Base-by-base conservation (phyloP, 2,888 invertebrate genomes). In the Synergus laeviventris region DNA sequence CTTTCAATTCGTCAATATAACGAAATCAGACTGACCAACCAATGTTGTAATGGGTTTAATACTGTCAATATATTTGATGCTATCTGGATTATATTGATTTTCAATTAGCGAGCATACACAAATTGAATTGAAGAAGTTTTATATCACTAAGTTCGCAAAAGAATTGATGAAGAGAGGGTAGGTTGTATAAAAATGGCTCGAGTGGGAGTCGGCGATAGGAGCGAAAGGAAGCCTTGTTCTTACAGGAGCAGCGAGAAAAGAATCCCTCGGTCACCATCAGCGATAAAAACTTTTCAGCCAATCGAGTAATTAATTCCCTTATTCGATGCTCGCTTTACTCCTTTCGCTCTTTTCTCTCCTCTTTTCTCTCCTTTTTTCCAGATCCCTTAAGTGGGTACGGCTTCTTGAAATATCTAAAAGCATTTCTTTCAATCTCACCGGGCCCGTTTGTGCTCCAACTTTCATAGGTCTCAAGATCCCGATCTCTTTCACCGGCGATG, bases 401-500 rank as follows among this genome's bases (percentile, higher is more conserved):
- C 82, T 84, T 82, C 84, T 85, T 83, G 81, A 85, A 86, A 84
- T 85, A 85, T 85, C 83, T 83, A 82, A 85, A 84, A 86, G 85
- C 82, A 82, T 84, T 82, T 79, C 82, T 85, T 84, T 84, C 81
- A 81, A 80, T 74, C 76, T 74, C 77, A 81, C 81, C 78, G 78
- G 81, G 78, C 76, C 83, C 82, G 79, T 78, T 70, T 3, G 31
- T 49, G 11, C 31, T 45, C 45, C 38, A 62, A 62, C 62, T 62
- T 62, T 39, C 38, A 62, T 62, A 62, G n/a, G 36, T 62, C 62
- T 39, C 36, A 18, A 62, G 38, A 62, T 62, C 36, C n/a, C 38
- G 62, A 62, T 38, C 36, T 62, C n/a, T 62, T 38, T 62, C 62
- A 18, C 1, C 62, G 9, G 38, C 11, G 38, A 18, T n/a, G n/a